phyloP scores from a whole-genome alignment of 2,113 vertebrate genomes.

The Prietella phreatophila region DNA sequence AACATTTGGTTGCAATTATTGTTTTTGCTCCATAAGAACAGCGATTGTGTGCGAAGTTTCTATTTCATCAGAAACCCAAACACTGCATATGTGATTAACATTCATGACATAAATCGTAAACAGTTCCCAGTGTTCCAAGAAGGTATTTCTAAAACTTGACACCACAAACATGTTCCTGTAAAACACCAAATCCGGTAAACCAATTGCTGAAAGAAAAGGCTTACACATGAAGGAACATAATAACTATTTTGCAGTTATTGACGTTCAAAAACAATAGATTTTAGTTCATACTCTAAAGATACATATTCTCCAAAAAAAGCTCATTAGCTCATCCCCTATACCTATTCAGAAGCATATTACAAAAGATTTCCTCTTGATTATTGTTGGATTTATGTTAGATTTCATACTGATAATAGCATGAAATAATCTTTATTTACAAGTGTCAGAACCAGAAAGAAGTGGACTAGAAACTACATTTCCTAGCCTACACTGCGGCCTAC shows the following conservation, averaged over 20 bases:
- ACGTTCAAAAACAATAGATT: background rate
- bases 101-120: background rate
- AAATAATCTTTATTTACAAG: background rate
- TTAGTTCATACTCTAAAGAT: background rate
- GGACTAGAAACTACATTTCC: no score
- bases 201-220: background rate
- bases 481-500: no score
- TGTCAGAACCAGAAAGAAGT: no score
- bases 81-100: background rate
- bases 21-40: background rate
- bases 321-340: background rate
- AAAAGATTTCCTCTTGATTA: background rate
- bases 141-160: background rate
- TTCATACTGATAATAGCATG: background rate
- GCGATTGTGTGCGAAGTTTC: background rate
- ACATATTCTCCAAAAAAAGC: background rate
- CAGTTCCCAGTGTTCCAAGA: constrained; percentile 24
- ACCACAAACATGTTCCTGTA: constrained; percentile 8
- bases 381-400: background rate
- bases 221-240: background rate
- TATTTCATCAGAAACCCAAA: background rate
- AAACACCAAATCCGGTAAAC: constrained; percentile 11
- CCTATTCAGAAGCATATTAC: background rate
- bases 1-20: constrained; percentile 12
- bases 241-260: background rate